Evolutionary conservation across 1,140 invertebrate species (phyloP).

Genomic region (Sitophilus oryzae): DNA sequence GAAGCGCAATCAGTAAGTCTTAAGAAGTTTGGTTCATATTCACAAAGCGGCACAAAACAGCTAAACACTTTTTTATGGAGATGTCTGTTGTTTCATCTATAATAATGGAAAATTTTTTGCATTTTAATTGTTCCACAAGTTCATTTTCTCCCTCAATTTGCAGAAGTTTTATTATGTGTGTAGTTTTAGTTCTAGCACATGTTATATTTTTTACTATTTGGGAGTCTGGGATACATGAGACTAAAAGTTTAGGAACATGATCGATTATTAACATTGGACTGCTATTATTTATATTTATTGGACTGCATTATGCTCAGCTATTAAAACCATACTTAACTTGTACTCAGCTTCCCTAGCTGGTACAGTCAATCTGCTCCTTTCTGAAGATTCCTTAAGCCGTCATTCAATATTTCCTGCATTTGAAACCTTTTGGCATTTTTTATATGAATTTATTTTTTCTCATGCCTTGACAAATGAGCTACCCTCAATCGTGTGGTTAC

Average conservation of each 20-base stretch:
- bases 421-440: too few relatives aligned
- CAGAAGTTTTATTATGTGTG: conserved; percentile 2
- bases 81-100: conserved; percentile 20
- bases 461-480: too few relatives aligned
- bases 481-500: too few relatives aligned
- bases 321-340: conserved; percentile 6
- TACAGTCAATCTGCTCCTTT: not conserved
- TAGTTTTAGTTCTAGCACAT: conserved; percentile 13
- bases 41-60: conserved; percentile 4
- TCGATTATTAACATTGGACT: conserved; percentile 11
- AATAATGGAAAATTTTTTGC: too few relatives aligned
- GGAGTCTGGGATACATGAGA: conserved; percentile 5
- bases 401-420: not conserved
- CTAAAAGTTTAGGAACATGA: conserved; percentile 11
- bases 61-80: conserved; percentile 14
- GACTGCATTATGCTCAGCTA: conserved; percentile 16
- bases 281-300: too few relatives aligned
- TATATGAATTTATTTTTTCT: too few relatives aligned
- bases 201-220: conserved; percentile 3
- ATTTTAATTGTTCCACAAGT: too few relatives aligned
- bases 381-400: not conserved
- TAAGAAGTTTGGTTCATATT: not conserved
- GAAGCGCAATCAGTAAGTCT: conserved; percentile 6
- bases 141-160: too few relatives aligned
- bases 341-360: conserved; percentile 8